Evolutionary conservation across 2,888 invertebrate genomes (phyloP), one percentile per base, ranked within the genome.

Genomic region (Periphyllus acericola): DNA sequence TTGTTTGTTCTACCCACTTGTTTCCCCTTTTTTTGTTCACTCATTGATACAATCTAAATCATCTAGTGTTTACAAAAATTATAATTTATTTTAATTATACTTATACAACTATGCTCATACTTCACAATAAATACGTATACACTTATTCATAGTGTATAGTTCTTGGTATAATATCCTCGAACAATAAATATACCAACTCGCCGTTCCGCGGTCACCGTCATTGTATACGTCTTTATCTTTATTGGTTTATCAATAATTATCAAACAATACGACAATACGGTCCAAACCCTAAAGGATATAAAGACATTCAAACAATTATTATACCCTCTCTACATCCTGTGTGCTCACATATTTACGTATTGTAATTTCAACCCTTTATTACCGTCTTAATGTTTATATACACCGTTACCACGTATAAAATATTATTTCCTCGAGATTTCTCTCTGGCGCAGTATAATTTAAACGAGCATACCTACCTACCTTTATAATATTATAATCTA

Each of bases 311-410:
- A 32, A 60, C 6, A 25, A 36, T 68, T 60, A 60, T 25, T 25
- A 60, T 60, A n/a, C 60, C 68, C 60, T 29, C 68, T 68, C 68
- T 68, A 68, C n/a, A 29, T 68, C 68, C 68, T 68, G 68, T 68
- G 21, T 3, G 60, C 60, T 25, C 60, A 8, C n/a, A 68, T 29
- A 68, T 68, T 29, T 68, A 68, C 68, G 29, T 68, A 68, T 29
- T 29, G 11, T 68, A n/a, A 68, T 29, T 68, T 68, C 25, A n/a
- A 68, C 68, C 68, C 68, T 68, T 68, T 68, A 29, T 29, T 68
- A 9, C 68, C n/a, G 29, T 68, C n/a, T 68, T 68, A 68, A 68
- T 68, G 68, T 29, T 46, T 46, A 9, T 68, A 3, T 60, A 29
- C 29, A 68, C 25, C 5, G 60, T 5, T n/a, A 68, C 11, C 2